Conservation (phyloP, 2,888 invertebrate species). For the Pterostichus niger region DNA sequence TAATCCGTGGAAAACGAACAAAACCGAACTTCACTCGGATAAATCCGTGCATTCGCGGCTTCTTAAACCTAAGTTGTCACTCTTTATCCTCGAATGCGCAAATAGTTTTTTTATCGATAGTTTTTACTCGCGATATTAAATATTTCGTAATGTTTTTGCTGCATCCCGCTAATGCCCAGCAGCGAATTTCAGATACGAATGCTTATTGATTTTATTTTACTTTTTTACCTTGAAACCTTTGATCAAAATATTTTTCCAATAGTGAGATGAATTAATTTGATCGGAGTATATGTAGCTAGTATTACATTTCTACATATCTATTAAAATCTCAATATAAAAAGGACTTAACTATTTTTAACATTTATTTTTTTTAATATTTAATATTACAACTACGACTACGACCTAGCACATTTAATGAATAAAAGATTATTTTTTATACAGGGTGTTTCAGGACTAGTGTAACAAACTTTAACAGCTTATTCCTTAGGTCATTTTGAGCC, state of each 20-base stretch:
- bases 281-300: not conserved
- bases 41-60: conserved; percentile 23
- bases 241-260: conserved; percentile 34
- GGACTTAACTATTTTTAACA: too few relatives aligned
- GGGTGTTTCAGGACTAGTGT: too few relatives aligned
- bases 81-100: conserved; percentile 35
- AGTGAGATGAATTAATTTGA: conserved; percentile 39
- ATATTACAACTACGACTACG: too few relatives aligned
- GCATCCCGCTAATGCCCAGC: conserved; percentile 35
- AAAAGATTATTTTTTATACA: too few relatives aligned
- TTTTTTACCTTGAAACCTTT: conserved; percentile 32
- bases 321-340: too few relatives aligned
- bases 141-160: conserved; percentile 39
- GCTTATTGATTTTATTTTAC: conserved; percentile 36
- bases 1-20: conserved; percentile 35
- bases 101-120: conserved; percentile 37
- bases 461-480: too few relatives aligned
- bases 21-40: conserved; percentile 5
- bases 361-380: too few relatives aligned
- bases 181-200: conserved; percentile 37
- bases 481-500: too few relatives aligned
- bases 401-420: too few relatives aligned
- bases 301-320: not conserved
- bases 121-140: conserved; percentile 44
- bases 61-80: conserved; percentile 40